Base-by-base conservation (phyloP, 2,888 invertebrate species). In the Polymixis lichenea region DNA sequence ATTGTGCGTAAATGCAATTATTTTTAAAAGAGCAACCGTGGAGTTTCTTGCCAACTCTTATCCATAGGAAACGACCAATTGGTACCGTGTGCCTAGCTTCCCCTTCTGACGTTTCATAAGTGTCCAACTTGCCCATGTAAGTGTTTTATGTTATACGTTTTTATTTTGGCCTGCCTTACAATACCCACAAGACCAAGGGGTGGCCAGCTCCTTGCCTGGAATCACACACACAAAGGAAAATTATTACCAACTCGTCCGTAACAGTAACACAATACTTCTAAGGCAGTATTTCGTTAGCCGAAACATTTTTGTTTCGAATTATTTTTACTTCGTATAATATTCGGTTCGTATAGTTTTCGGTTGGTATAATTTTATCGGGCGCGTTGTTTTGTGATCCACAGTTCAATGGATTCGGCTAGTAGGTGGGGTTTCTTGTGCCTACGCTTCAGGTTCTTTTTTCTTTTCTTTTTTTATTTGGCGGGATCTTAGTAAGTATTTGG, bases 301-400 rank as follows among this genome's bases (percentile, higher is more conserved):
- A 84, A 70, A 75, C 22, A 77, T 77, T 82, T 82, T 86, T 71
- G 77, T 73, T 72, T 77, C 56, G 53, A 67, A 82, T 79, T 43
- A 73, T 67, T 82, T 84, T 80, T 19, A 68, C 38, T 77, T 62
- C 58, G 65, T 85, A 87, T 89, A 84, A 86, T 86, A 78, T 86
- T 84, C 66, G 73, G 78, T 66, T 80, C 62, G 75, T 74, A 80
- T 82, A 73, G 64, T 65, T 78, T 84, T 80, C 58, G 62, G 51
- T 72, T 60, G 68, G 71, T 85, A 87, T 90, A 83, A 86, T 83
- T 86, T 88, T 86, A 87, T 88, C 88, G 88, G 78, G 80, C 91
- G 93, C 92, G 93, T 92, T 92, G 91, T 92, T 88, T 89, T 90
- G 90, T 89, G 88, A 90, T 87, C 91, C 88, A 92, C 94, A 91